A percentile compares a stretch with the other conserved stretches of the same genome.
Conservation (phyloP, 2,888 invertebrate genomes). For the Thecophora atra region DNA sequence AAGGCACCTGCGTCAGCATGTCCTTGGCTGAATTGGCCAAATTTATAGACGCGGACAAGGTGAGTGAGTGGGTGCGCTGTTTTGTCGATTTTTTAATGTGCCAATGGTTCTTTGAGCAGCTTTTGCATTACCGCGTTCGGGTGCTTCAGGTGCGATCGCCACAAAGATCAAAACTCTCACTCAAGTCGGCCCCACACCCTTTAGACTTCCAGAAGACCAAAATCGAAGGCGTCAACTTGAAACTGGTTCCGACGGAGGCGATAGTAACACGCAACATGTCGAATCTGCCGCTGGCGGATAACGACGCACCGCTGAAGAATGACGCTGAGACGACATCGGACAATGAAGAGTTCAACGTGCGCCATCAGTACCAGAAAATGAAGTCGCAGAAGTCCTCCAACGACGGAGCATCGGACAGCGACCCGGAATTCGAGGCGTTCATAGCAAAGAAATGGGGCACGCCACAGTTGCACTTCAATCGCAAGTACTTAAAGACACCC, state of each 20-base stretch:
- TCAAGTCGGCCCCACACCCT: conserved; percentile 48
- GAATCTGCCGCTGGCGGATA: conserved; percentile 44
- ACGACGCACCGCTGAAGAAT: conserved; percentile 28
- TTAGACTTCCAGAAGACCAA: conserved; percentile 55
- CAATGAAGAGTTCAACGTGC: conserved; percentile 45
- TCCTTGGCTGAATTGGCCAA: conserved; percentile 56
- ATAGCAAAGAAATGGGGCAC: conserved; percentile 63
- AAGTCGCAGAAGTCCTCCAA: conserved; percentile 22
- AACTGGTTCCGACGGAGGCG: conserved; percentile 56
- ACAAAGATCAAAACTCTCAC: conserved; percentile 48
- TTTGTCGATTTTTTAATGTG: neutral
- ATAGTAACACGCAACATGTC: conserved; percentile 59
- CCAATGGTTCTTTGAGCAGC: conserved; percentile 44
- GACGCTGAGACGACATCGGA: conserved; percentile 42
- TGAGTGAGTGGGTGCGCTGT: too few relatives aligned
- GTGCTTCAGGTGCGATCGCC: conserved; percentile 58
- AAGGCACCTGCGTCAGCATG: conserved; percentile 63
- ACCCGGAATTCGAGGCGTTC: conserved; percentile 51
- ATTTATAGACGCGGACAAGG: conserved; percentile 59
- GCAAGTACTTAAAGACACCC: conserved; percentile 58
- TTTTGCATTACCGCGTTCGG: conserved; percentile 58
- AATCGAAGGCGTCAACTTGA: conserved; percentile 59
- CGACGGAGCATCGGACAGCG: conserved; percentile 47
- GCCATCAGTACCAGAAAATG: conserved; percentile 38
- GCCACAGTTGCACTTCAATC: conserved; percentile 62